A percentile compares a stretch with the other conserved stretches of the same genome.
phyloP scores from a whole-genome alignment of 2,797 vertebrate genomes.

The Malurus splendens region DNA sequence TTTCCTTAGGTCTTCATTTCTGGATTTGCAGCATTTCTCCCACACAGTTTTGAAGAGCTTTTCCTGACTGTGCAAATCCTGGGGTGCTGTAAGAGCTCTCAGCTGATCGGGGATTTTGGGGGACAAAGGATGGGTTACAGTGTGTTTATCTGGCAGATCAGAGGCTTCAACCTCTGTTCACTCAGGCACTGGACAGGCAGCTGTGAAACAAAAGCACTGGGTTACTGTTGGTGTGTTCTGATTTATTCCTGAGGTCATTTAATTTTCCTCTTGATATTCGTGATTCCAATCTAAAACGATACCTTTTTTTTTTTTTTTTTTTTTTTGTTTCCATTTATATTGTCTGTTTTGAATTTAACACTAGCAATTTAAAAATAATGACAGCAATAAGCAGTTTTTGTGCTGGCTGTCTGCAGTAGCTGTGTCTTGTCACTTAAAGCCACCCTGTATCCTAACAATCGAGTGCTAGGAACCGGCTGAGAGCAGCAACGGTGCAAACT shows the following conservation, averaged over 20 bases:
- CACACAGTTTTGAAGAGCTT: neutral
- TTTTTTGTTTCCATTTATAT: neutral
- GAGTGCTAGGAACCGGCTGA: neutral
- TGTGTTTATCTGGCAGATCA: neutral
- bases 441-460: neutral
- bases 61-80: neutral
- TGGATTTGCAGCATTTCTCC: neutral
- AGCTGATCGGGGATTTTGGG: neutral
- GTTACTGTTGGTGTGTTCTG: neutral
- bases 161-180: neutral
- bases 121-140: neutral
- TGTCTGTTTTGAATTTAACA: neutral
- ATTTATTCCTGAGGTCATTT: neutral
- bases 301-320: neutral
- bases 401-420: neutral
- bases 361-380: neutral
- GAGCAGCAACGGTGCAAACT: neutral
- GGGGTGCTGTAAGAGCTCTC: neutral
- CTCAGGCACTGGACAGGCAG: neutral
- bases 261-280: neutral
- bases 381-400: neutral
- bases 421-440: neutral
- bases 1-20: neutral
- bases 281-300: neutral
- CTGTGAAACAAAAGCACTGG: neutral